phyloP scores from a whole-genome alignment of 2,888 invertebrate genomes.

The Chalcis sispes region DNA sequence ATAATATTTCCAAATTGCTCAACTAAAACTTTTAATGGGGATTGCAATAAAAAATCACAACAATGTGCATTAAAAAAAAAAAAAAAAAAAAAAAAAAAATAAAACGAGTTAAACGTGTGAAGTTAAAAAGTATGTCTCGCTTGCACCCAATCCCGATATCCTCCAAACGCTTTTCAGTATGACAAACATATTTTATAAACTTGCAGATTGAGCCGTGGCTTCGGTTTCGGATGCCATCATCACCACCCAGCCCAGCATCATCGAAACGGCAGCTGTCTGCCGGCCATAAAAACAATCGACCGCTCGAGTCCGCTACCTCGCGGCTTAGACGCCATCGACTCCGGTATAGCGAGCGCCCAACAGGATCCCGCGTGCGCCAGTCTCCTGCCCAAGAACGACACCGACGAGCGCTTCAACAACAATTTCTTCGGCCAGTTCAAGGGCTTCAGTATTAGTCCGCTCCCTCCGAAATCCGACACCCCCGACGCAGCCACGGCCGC shows the following conservation, averaged over 20 bases:
- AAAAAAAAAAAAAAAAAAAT: too few relatives aligned
- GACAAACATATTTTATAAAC: conserved; percentile 59
- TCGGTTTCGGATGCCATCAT: conserved; percentile 62
- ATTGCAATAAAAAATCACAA: too few relatives aligned
- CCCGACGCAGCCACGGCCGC: conserved; percentile 56
- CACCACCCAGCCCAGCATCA: conserved; percentile 54
- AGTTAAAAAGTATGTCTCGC: background rate
- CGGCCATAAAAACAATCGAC: conserved; percentile 69
- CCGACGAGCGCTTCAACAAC: conserved; percentile 76
- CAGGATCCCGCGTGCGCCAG: conserved; percentile 74
- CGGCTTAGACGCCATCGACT: conserved; percentile 73
- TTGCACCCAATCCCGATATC: background rate
- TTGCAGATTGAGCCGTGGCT: conserved; percentile 49
- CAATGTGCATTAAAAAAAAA: conserved; percentile 1
- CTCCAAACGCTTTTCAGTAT: conserved; percentile 64
- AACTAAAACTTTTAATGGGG: too few relatives aligned
- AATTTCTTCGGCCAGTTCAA: conserved; percentile 92
- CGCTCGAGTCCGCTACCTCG: conserved; percentile 67
- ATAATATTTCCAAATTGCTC: too few relatives aligned
- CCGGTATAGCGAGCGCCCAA: conserved; percentile 58
- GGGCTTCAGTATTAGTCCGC: conserved; percentile 87
- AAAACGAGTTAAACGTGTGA: too few relatives aligned
- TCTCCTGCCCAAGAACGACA: conserved; percentile 70
- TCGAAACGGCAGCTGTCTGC: background rate
- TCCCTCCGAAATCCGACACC: conserved; percentile 76